Percentiles rank a stretch among this genome's conserved stretches.
Conservation (phyloP, 2,797 vertebrate genomes). For the Anas georgica region DNA sequence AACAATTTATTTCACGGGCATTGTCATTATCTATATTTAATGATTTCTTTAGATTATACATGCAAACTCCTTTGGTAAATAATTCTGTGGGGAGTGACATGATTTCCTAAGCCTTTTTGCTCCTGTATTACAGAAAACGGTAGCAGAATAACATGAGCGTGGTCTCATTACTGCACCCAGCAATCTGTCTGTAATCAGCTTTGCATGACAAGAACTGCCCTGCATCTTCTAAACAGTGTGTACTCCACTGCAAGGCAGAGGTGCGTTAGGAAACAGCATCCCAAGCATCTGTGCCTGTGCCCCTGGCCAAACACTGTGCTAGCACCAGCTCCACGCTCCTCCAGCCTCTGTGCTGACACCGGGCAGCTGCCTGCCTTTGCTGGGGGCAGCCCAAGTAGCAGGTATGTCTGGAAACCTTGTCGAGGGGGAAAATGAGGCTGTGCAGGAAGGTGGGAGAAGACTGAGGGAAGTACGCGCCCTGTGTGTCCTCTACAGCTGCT, state of each 20-base stretch:
- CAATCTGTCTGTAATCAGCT: background rate
- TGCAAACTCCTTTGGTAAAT: background rate
- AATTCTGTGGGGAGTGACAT: background rate
- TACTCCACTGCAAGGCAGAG: background rate
- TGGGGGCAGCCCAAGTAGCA: background rate
- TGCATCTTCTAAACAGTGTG: accelerated
- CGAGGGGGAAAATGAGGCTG: background rate
- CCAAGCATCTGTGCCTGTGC: background rate
- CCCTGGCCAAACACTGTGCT: background rate
- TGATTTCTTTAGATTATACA: background rate
- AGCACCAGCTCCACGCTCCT: background rate
- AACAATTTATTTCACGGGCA: background rate
- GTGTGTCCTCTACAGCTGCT: background rate
- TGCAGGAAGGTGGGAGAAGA: background rate
- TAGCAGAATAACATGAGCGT: background rate
- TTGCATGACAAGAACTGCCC: background rate
- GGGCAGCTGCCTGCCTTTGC: background rate
- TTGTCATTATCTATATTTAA: background rate
- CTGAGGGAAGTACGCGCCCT: background rate
- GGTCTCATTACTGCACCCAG: background rate
- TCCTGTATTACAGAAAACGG: background rate
- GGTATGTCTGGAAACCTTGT: background rate
- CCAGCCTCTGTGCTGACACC: accelerated
- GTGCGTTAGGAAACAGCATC: background rate
- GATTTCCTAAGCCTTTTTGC: background rate